phyloP scores from a whole-genome alignment of 2,797 vertebrate genomes.

The Ctenopoma kingsleyae region DNA sequence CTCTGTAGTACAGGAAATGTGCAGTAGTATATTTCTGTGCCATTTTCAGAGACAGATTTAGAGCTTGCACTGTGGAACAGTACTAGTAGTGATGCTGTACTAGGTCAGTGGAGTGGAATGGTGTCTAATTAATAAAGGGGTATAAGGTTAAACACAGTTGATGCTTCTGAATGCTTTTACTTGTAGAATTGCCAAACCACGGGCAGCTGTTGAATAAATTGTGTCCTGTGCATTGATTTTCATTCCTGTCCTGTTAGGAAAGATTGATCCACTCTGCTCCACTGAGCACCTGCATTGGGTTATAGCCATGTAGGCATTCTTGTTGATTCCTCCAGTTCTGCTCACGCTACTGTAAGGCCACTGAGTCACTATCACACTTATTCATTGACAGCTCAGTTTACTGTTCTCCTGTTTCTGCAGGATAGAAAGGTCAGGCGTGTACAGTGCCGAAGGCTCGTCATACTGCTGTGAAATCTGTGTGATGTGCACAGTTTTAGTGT shows the following conservation, averaged over 20 bases:
- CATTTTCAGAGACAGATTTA: slow-evolving; percentile 18
- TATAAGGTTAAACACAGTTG: slow-evolving; percentile 38
- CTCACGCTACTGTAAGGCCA: slow-evolving; percentile 41
- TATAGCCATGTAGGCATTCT: slow-evolving; percentile 33
- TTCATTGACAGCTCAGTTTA: slow-evolving; percentile 63
- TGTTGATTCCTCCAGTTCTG: slow-evolving; percentile 32
- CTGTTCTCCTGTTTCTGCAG: slow-evolving; percentile 42
- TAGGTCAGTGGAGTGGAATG: slow-evolving; percentile 11
- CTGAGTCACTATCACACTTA: slow-evolving; percentile 60
- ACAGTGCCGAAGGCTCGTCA: slow-evolving; percentile 22
- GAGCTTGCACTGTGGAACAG: background rate
- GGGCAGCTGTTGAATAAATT: slow-evolving; percentile 52
- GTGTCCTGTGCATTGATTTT: slow-evolving; percentile 74
- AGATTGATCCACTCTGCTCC: slow-evolving; percentile 69
- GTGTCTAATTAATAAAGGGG: slow-evolving; percentile 12
- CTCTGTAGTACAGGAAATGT: slow-evolving; percentile 4
- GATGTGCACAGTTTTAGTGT: background rate
- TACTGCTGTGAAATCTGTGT: slow-evolving; percentile 21
- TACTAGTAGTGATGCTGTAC: background rate
- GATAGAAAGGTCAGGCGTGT: slow-evolving; percentile 64
- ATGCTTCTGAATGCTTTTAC: slow-evolving; percentile 24
- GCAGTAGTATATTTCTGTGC: slow-evolving; percentile 7
- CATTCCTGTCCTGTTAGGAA: slow-evolving; percentile 66
- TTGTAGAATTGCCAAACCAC: slow-evolving; percentile 35
- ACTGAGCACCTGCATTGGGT: slow-evolving; percentile 61